Base-by-base conservation (phyloP, 2,888 invertebrate genomes). In the Orgyia antiqua region DNA sequence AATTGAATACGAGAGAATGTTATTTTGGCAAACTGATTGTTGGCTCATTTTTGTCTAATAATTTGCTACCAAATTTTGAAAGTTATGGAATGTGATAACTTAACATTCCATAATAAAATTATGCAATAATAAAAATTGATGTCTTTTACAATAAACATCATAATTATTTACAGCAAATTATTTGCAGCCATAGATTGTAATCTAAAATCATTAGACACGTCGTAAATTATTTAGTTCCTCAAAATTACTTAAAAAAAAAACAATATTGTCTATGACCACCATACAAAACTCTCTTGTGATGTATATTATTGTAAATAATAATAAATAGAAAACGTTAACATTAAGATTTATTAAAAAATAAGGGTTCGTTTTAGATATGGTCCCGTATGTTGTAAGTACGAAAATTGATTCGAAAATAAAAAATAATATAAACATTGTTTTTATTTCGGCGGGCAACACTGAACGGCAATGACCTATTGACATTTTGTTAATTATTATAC, bases 281-380 rank as follows among this genome's bases (percentile, higher is more conserved):
- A 66, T 72, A 66, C 73, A 60, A 62, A 64, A 64, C 61, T 59
- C 64, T 62, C 67, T 67, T 77, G 80, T 79, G 79, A 83, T 86
- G 84, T 86, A 86, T 84, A 84, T 83, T 84, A 82, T 73, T 86
- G 84, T 86, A 86, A 68, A 57, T 58, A 52, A 45, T 47, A 42
- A 67, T 67, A 62, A 68, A 63, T 62, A 68, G 56, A 65, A 58
- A 61, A 50, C 43, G 57, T 67, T 65, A 66, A 68, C 60, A 45
- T 58, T 78, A 78, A 77, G 75, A 56, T 73, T 55, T 66, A 62
- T 61, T 55, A 60, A 61, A 24, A 57, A 60, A 45, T 68, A 68
- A n/a, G 55, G 54, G 42, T 55, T 54, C 53, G 36, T 32, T 58
- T 56, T 45, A 15, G 6, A 15, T 6, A 15, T 61, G 62, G 58